phyloP scores from a whole-genome alignment of 2,797 vertebrate species.

The Anguilla obscura region DNA sequence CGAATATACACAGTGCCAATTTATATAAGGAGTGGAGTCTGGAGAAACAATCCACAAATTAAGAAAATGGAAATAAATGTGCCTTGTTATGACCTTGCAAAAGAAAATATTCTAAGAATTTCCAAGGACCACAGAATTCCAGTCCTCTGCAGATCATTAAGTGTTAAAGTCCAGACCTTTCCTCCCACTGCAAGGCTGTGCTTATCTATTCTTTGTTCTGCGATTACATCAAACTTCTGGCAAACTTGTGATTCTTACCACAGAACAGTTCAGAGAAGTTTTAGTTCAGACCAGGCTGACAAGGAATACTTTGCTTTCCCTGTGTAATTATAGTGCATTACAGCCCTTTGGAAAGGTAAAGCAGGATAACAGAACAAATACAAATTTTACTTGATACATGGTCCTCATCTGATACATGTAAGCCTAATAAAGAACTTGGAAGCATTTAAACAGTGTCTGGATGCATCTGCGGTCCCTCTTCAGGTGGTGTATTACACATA shows the following conservation, averaged over 20 bases:
- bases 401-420: background rate
- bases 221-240: background rate
- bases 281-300: background rate
- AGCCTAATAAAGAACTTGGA: background rate
- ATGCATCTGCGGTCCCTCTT: background rate
- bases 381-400: background rate
- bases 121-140: too few species aligned
- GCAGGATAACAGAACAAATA: background rate
- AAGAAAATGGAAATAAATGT: background rate
- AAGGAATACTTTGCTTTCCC: background rate
- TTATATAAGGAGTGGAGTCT: background rate
- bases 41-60: background rate
- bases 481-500: background rate
- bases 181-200: background rate
- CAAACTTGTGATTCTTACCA: background rate
- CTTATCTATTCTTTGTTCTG: too few species aligned
- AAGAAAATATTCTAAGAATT: background rate
- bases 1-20: background rate
- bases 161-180: background rate
- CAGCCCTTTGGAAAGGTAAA: background rate
- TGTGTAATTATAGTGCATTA: background rate
- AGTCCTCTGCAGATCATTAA: too few species aligned
- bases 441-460: background rate
- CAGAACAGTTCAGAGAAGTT: background rate
- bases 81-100: too few species aligned